phyloP scores from a whole-genome alignment of 2,888 invertebrate species.

The Cephalotes varians region DNA sequence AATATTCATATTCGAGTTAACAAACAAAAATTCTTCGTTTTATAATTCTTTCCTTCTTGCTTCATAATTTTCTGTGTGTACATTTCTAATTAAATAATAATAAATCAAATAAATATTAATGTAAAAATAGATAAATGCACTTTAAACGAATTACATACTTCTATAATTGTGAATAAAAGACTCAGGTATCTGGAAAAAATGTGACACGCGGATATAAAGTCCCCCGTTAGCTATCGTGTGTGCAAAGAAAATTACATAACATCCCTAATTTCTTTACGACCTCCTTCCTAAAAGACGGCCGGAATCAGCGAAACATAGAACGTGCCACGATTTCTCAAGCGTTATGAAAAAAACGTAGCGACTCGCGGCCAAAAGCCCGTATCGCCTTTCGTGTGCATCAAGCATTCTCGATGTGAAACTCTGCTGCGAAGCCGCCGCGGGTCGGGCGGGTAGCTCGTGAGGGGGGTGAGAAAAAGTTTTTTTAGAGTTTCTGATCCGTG shows the following conservation, averaged over 20 bases:
- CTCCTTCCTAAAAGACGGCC: neutral
- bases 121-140: neutral
- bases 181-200: neutral
- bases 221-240: neutral
- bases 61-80: conserved; percentile 4
- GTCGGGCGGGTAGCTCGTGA: neutral
- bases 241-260: neutral
- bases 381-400: conserved; percentile 74
- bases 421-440: conserved; percentile 39
- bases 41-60: neutral
- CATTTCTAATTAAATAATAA: neutral
- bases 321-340: conserved; percentile 60
- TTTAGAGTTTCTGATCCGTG: conserved; percentile 80
- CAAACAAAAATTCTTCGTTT: neutral
- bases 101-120: conserved; percentile 5
- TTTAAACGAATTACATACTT: neutral
- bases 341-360: conserved; percentile 54
- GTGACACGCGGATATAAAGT: neutral
- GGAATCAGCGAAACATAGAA: neutral
- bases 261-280: neutral
- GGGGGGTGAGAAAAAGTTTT: conserved; percentile 70
- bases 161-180: neutral
- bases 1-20: conserved; percentile 10
- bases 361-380: conserved; percentile 57
- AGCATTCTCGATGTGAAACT: conserved; percentile 74